These are phyloP conservation scores for Thunnus albacares DNA, from an alignment of 2,797 vertebrate genomes.

Conservation along the genomic window DNA sequence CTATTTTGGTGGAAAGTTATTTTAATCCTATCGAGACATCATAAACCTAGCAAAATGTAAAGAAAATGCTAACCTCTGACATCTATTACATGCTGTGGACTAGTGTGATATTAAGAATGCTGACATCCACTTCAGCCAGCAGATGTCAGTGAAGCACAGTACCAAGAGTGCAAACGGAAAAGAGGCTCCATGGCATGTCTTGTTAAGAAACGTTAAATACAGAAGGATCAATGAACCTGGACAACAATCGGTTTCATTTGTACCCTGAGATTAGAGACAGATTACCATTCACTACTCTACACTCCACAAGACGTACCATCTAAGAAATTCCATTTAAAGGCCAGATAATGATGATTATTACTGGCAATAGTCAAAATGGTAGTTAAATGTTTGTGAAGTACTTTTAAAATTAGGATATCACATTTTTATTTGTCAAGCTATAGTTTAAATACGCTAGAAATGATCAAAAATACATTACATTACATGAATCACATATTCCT, in stretches of 20 bases:
- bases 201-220: slow-evolving; percentile 10
- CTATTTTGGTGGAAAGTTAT: slow-evolving; percentile 11
- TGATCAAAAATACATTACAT: slow-evolving; percentile 17
- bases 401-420: slow-evolving; percentile 24
- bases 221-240: slow-evolving; percentile 38
- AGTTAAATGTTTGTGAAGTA: slow-evolving; percentile 11
- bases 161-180: slow-evolving; percentile 24
- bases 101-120: slow-evolving; percentile 10
- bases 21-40: slow-evolving; percentile 15
- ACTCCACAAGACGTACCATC: slow-evolving; percentile 4
- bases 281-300: slow-evolving; percentile 16
- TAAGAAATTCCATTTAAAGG: slow-evolving; percentile 15
- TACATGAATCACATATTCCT: slow-evolving; percentile 7
- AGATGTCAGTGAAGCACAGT: slow-evolving; percentile 72
- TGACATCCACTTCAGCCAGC: slow-evolving; percentile 55
- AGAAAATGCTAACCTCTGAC: not conserved
- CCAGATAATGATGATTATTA: slow-evolving; percentile 11
- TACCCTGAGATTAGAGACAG: slow-evolving; percentile 68
- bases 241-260: slow-evolving; percentile 30
- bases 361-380: not conserved
- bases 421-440: slow-evolving; percentile 14
- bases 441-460: slow-evolving; percentile 7
- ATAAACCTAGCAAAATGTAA: not conserved
- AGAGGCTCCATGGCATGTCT: slow-evolving; percentile 4
- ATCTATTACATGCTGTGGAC: not conserved